Evolutionary conservation across 2,113 vertebrate genomes (phyloP).

Genomic region (Spea multiplicata): DNA sequence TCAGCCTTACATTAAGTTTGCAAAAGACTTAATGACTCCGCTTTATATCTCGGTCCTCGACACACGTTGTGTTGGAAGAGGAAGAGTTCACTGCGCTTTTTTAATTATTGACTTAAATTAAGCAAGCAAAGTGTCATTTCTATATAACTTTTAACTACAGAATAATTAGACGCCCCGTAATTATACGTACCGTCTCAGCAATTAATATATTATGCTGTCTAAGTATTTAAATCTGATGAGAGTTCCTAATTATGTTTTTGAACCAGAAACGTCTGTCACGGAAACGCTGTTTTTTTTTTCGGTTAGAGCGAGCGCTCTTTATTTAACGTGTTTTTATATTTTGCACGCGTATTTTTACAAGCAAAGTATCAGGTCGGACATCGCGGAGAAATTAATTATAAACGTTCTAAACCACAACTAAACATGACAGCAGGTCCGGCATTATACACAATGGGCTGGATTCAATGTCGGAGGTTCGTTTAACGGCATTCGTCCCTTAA

Average conservation of each 20-base stretch:
- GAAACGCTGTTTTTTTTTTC: not conserved
- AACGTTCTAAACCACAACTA: too few species aligned
- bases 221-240: slow-evolving; percentile 37
- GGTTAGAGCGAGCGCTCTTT: not conserved
- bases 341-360: too few species aligned
- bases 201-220: slow-evolving; percentile 48
- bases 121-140: slow-evolving; percentile 38
- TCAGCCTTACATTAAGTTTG: slow-evolving; percentile 25
- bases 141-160: slow-evolving; percentile 41
- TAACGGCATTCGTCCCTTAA: too few species aligned
- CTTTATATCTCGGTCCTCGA: not conserved
- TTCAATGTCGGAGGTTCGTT: too few species aligned
- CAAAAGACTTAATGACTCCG: not conserved
- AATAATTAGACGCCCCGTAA: slow-evolving; percentile 39
- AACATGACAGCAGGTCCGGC: too few species aligned
- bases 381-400: too few species aligned
- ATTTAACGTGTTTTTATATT: not conserved
- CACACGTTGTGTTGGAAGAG: slow-evolving; percentile 4
- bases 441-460: too few species aligned
- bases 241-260: slow-evolving; percentile 42
- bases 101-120: slow-evolving; percentile 48
- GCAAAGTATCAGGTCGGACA: too few species aligned
- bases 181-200: slow-evolving; percentile 43
- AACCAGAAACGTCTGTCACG: slow-evolving; percentile 31
- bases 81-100: slow-evolving; percentile 13